phyloP scores from a whole-genome alignment of 2,888 invertebrate genomes.

The Hydriomena furcata region DNA sequence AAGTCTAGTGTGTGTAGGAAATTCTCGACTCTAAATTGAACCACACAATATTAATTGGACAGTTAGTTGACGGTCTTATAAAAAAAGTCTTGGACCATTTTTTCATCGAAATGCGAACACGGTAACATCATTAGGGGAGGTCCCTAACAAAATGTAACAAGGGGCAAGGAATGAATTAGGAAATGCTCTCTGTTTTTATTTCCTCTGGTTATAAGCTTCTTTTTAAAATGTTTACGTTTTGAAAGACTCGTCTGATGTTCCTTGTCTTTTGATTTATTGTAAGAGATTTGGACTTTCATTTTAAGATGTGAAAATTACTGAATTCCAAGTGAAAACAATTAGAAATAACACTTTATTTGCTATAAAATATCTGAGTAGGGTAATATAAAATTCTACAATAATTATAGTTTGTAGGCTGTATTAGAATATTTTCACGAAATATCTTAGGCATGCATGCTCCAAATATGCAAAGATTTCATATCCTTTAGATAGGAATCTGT shows the following conservation, averaged over 20 bases:
- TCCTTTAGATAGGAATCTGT: constrained; percentile 20
- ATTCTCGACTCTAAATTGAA: no score
- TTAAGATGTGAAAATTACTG: neutral
- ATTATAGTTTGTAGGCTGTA: neutral
- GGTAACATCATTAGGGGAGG: constrained; percentile 17
- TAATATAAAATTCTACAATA: neutral
- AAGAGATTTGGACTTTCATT: neutral
- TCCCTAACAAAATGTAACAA: constrained; percentile 27
- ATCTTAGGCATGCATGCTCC: constrained; percentile 6
- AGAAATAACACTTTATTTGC: no score
- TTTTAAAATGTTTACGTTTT: constrained; percentile 5
- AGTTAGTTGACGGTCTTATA: neutral
- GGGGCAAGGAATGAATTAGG: constrained; percentile 27
- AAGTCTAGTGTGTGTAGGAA: no score
- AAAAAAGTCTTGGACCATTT: constrained; percentile 5
- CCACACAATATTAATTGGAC: no score
- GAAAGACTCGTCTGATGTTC: neutral
- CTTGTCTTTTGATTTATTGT: constrained; percentile 1
- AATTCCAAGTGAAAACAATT: no score
- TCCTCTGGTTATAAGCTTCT: constrained; percentile 11
- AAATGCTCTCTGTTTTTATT: constrained; percentile 25
- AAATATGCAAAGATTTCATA: constrained; percentile 19
- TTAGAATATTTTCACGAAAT: constrained; percentile 4
- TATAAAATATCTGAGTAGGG: no score
- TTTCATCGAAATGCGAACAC: constrained; percentile 15